Base-by-base conservation (phyloP, 2,888 invertebrate genomes). In the Sclerodermus sp. region DNA sequence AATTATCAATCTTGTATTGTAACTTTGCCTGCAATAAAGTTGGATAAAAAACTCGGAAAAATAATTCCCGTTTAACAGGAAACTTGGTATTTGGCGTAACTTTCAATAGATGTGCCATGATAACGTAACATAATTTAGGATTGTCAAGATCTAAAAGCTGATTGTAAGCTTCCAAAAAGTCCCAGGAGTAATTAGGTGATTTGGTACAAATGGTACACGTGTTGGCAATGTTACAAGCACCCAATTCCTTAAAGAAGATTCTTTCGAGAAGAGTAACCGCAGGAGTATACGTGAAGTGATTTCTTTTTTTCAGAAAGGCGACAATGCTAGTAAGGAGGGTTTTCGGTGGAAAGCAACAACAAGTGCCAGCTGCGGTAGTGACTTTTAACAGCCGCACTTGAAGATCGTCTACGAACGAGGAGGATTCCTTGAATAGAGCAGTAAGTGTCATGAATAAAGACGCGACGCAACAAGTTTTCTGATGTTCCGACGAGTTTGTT, bases 331-430 rank as follows among this genome's bases (percentile, higher is more conserved):
- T 78, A 70, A 84, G 76, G 0, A 85, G 70, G 3, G 77, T 68
- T 10, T 79, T 81, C 0, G 84, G 81, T 0, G 85, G 82, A 63
- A 85, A 83, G 66, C 87, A 87, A 66, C 86, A 87, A 65, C 87
- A 87, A 0, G 82, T 84, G 1, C 86, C 86, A 46, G 83, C 82
- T 40, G 77, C 76, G 8, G 82, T 78, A 79, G 84, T 83, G 1
- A 83, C 82, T 55, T 82, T 81, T 1, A 85, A 68, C n/a, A 83
- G 65, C 50, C 82, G 79, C 14, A 79, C 73, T 34, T 82, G 74
- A 1, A 85, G 66, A 12, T 78, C 71, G 10, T 70, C 63, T 1
- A 74, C 71, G 0, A 80, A 80, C 0, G 79, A 65, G 17, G 74
- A 75, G 1, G 81, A 81, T 47, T 83, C 82, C 1, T 79, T 77